Conservation (phyloP, 92 coral and sea anemone species). For the Parazoanthus atlanticus region DNA sequence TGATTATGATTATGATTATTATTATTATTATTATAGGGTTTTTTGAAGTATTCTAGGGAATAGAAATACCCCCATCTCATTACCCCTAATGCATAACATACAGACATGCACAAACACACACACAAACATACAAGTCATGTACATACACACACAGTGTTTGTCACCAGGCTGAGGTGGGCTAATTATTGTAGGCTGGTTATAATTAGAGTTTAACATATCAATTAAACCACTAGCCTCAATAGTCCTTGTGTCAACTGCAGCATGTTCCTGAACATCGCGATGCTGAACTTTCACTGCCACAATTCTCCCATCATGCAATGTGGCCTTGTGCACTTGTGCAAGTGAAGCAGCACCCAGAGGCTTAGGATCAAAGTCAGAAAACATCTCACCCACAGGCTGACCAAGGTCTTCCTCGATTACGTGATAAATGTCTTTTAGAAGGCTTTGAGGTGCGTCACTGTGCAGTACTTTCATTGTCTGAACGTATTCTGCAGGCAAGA, state of each 20-base stretch:
- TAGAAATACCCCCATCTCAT: no score
- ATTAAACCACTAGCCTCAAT: slow-evolving; percentile 73
- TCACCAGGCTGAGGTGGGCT: no score
- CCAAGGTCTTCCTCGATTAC: slow-evolving; percentile 86
- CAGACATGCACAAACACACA: no score
- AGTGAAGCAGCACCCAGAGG: slow-evolving; percentile 96
- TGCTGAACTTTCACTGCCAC: slow-evolving; percentile 98
- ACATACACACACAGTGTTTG: no score
- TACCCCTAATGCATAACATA: no score
- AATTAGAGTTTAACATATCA: background rate
- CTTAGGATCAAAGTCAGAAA: slow-evolving; percentile 72
- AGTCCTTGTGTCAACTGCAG: slow-evolving; percentile 88
- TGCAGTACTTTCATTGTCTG: slow-evolving; percentile 93
- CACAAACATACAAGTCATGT: no score
- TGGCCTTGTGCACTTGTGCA: slow-evolving; percentile 97
- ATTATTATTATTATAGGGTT: no score
- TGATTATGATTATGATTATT: no score
- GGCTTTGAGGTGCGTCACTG: slow-evolving; percentile 90
- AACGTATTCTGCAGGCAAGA: slow-evolving; percentile 90
- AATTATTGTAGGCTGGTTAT: no score
- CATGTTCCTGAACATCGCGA: slow-evolving; percentile 92
- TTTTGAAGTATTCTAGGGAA: no score
- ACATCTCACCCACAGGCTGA: slow-evolving; percentile 64
- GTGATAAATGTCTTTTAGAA: slow-evolving; percentile 65
- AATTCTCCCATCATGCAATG: slow-evolving; percentile 79